Base-by-base conservation (phyloP, 2,797 vertebrate genomes). In the Lepus townsendii region DNA sequence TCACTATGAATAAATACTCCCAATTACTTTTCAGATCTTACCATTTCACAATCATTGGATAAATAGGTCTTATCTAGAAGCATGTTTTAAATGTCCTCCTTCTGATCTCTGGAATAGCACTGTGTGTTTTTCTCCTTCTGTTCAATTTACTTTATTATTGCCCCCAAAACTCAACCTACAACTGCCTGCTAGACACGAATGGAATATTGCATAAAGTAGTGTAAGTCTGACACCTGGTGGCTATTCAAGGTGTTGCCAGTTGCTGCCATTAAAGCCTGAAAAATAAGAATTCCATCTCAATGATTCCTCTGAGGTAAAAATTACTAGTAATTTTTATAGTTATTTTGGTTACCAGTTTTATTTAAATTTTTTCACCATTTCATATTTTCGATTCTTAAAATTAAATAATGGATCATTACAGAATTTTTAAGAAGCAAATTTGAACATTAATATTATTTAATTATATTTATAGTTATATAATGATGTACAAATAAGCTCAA, bases 141-240 rank as follows among this genome's bases (percentile, higher is more conserved):
- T 68, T 88, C 7, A 57, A 57, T 76, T 76, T 69, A 79, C 9
- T 83, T 79, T 65, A 54, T 86, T 60, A 83, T 27, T 57, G 69
- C 86, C 57, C 17, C 86, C 38, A 83, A 83, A 57, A 79, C 10
- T 54, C 24, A 30, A 94, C 83, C 7, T 20, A 60, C 26, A 86
- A 5, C 2, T 8, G 5, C 3, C 60, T 73, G 8, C 7, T 30
- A 7, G 4, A 1, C 3, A 1, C 2, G 0, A 17, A 42, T 50
- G 17, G 54, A 60, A 17, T 47, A n/a, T 5, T 65, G 20, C 14
- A 30, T 62, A 68, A 68, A 20, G 2, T 30, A 79, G 93, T 93
- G 16, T 76, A 72, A 62, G 73, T 3, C 38, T 96, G 96, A 54
- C 96, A 95, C 5, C 97, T 86, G 77, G 88, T 96, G 97, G 93